Evolutionary conservation across 53 echinoderm and acorn worm genomes (phyloP), one percentile per base, ranked within the genome.

Genomic region (Echinometra lucunter): DNA sequence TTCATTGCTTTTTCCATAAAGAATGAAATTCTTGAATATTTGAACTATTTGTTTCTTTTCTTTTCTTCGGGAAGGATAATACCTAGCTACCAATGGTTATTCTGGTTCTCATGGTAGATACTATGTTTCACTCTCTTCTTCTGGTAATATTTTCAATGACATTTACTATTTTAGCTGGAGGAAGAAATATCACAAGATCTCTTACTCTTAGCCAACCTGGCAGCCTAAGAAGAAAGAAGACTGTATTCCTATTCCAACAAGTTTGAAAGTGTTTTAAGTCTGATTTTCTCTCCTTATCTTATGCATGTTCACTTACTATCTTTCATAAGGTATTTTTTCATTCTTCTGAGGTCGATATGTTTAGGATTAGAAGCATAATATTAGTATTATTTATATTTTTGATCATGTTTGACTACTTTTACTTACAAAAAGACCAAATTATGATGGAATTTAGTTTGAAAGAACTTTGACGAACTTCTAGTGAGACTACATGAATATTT

Each of bases 41-140:
- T 45, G 28, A 45, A 49, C 49, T 27, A 25, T 30, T 85, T 28
- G 49, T 85, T 85, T 30, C 49, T 28, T 83, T 40, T 83, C 47
- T 47, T 85, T 85, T 47, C 85, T 30, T 53, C 85, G 49, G n/a
- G 85, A 85, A 85, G 49, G 85, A 28, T 85, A 27, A 85, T 17
- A 8, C 40, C 85, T 12, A 85, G 21, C 78, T 72, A 13, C 35
- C 34, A 40, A 40, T n/a, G 23, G 85, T 49, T n/a, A 85, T 49
- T 85, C 85, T 85, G 85, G 85, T 85, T 85, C 49, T 85, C n/a
- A 3, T 85, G n/a, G 11, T 38, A 85, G 85, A 85, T 85, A 47
- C 49, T 85, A n/a, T 49, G 49, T 85, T 85, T 85, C 85, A 85
- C 85, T 85, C 85, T 85, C 85, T 85, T 85, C 85, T 49, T 83